phyloP scores from a whole-genome alignment of 2,113 vertebrate genomes.

The Syngnathus floridae region DNA sequence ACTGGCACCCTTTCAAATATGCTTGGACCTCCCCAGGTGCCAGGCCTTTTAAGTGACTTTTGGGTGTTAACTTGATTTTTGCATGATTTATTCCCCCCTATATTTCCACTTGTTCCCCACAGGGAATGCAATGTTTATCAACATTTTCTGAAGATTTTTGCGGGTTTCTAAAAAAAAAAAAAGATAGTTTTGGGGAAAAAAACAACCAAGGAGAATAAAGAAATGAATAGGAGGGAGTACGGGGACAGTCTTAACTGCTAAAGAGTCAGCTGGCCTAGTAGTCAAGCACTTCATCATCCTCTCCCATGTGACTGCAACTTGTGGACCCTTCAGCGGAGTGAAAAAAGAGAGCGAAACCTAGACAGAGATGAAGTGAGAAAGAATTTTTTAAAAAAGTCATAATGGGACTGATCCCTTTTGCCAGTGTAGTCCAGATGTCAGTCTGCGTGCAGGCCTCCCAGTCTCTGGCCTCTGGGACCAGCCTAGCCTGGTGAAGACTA shows the following conservation, averaged over 20 bases:
- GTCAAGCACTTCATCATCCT: conserved; percentile 64
- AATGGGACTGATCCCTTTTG: conserved; percentile 44
- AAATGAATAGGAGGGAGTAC: conserved; percentile 30
- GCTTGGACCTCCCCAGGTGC: too few relatives aligned
- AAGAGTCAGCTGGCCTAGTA: conserved; percentile 65
- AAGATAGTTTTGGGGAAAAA: background rate
- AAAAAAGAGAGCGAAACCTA: conserved; percentile 28
- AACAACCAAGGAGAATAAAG: background rate
- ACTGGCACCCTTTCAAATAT: too few relatives aligned
- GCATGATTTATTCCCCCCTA: too few relatives aligned
- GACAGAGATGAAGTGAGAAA: conserved; percentile 42
- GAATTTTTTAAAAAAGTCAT: conserved; percentile 21
- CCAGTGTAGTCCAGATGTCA: conserved; percentile 66
- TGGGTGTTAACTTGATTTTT: too few relatives aligned
- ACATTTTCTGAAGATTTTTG: too few relatives aligned
- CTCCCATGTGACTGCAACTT: conserved; percentile 59
- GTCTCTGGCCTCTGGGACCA: conserved; percentile 57
- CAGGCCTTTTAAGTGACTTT: too few relatives aligned
- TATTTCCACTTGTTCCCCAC: too few relatives aligned
- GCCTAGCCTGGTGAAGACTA: conserved; percentile 59
- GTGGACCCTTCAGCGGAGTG: conserved; percentile 23
- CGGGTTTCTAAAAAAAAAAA: too few relatives aligned
- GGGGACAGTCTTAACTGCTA: conserved; percentile 45
- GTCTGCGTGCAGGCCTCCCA: conserved; percentile 56
- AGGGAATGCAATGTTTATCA: too few relatives aligned